Percentiles rank a stretch among this genome's conserved stretches.
Conservation (phyloP, 92 coral and sea anemone genomes). For the Chrysogorgia sp. region DNA sequence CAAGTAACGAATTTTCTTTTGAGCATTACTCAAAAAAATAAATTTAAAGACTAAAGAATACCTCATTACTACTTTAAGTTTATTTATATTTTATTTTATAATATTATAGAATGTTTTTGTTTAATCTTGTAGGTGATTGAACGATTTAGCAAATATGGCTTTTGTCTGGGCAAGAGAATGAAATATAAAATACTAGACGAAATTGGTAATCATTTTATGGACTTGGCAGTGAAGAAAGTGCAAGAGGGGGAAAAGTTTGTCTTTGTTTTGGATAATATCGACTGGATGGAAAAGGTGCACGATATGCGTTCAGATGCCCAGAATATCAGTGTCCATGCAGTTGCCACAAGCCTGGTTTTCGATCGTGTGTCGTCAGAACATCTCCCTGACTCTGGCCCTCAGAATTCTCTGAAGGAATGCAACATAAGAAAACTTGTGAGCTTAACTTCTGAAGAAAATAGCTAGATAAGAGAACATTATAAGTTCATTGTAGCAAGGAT, state of each 20-base stretch:
- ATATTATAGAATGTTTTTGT: too few species aligned
- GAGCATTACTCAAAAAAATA: too few species aligned
- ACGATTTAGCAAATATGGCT: constrained; percentile 50
- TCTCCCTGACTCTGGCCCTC: constrained; percentile 50
- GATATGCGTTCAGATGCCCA: constrained; percentile 53
- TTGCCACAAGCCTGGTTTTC: constrained; percentile 14
- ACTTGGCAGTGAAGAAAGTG: constrained; percentile 42
- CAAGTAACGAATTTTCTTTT: too few species aligned
- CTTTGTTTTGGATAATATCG: constrained; percentile 57
- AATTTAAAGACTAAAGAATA: too few species aligned
- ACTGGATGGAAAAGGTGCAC: constrained; percentile 57
- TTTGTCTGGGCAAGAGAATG: constrained; percentile 50
- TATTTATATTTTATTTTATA: too few species aligned
- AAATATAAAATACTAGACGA: constrained; percentile 52
- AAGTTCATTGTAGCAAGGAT: constrained; percentile 51
- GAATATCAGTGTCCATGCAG: constrained; percentile 41
- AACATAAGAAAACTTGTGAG: constrained; percentile 35
- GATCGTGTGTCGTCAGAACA: constrained; percentile 51
- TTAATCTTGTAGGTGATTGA: constrained; percentile 41
- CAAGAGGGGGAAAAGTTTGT: too few species aligned
- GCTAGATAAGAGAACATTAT: constrained; percentile 50
- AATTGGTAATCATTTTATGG: constrained; percentile 53
- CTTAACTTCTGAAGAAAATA: constrained; percentile 45
- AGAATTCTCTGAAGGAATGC: constrained; percentile 42
- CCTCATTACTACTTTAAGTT: too few species aligned